Percentiles rank a stretch among this genome's conserved stretches.
phyloP scores from a whole-genome alignment of 1,140 invertebrate species.

The Leptoteleia sp. region DNA sequence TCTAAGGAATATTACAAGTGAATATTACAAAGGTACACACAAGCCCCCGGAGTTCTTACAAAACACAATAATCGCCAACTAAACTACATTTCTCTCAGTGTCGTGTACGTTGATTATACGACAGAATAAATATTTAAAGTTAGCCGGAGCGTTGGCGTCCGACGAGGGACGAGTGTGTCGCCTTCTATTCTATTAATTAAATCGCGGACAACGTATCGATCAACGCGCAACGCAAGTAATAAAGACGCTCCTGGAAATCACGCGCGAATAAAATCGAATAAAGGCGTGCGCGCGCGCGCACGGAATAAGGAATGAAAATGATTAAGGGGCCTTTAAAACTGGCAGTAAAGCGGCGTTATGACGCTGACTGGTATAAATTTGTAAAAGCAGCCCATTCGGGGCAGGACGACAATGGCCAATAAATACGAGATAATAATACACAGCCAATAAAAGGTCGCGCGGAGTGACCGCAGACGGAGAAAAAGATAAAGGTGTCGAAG shows the following conservation, averaged over 20 bases:
- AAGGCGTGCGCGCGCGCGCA: neutral
- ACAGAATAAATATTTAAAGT: conserved; percentile 19
- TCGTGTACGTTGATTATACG: conserved; percentile 30
- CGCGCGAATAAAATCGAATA: conserved; percentile 30
- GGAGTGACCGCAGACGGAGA: conserved; percentile 48
- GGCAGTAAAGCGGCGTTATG: conserved; percentile 49
- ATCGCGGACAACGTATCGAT: conserved; percentile 17
- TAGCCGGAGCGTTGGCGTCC: too few species aligned
- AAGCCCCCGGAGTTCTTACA: too few species aligned
- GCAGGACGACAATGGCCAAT: conserved; percentile 50
- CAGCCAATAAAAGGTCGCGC: conserved; percentile 54
- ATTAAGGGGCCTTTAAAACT: conserved; percentile 36
- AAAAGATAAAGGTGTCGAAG: conserved; percentile 56
- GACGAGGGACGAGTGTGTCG: too few species aligned
- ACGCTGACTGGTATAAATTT: conserved; percentile 51
- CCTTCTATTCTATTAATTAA: conserved; percentile 21
- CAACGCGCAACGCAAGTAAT: conserved; percentile 6
- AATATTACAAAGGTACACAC: too few species aligned
- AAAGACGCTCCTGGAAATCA: conserved; percentile 30
- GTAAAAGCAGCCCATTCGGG: conserved; percentile 61
- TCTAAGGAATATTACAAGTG: too few species aligned
- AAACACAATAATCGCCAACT: too few species aligned
- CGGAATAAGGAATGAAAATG: conserved; percentile 43
- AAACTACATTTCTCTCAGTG: too few species aligned
- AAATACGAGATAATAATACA: conserved; percentile 62